A percentile compares a stretch with the other conserved stretches of the same genome.
Conservation (phyloP, 1,140 invertebrate species). For the Ditylenchus dipsaci region DNA sequence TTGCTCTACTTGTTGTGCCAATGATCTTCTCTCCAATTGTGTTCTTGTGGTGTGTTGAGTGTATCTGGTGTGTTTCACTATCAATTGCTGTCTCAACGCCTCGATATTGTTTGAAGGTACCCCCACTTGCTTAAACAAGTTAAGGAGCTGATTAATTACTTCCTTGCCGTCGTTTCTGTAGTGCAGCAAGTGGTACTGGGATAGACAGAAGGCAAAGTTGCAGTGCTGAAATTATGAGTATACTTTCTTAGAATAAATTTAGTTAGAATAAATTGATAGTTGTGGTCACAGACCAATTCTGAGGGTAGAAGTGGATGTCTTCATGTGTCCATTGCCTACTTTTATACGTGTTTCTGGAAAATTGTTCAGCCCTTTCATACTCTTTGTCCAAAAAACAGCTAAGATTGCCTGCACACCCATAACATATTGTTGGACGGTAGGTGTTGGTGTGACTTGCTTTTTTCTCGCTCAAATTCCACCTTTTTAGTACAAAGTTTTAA, state of each 20-base stretch:
- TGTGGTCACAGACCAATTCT: slow-evolving; percentile 6
- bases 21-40: neutral
- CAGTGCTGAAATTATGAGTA: neutral
- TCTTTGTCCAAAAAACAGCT: slow-evolving; percentile 9
- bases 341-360: neutral
- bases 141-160: neutral
- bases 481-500: neutral
- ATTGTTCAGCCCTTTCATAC: slow-evolving; percentile 13
- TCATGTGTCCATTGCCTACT: slow-evolving; percentile 8
- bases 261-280: neutral
- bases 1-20: neutral
- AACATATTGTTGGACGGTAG: slow-evolving; percentile 6
- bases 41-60: neutral
- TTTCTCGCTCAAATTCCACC: neutral
- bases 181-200: neutral
- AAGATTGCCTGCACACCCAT: slow-evolving; percentile 15
- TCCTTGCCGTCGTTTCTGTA: neutral
- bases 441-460: neutral
- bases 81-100: neutral
- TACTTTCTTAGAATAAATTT: neutral
- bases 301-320: slow-evolving; percentile 18
- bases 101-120: neutral
- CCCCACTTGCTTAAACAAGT: neutral
- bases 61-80: neutral
- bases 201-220: neutral